Percentiles rank a stretch among this genome's conserved stretches.
These are phyloP conservation scores for Pachypsylla venusta DNA, from an alignment of 1,140 invertebrate genomes.

Conservation along the genomic window DNA sequence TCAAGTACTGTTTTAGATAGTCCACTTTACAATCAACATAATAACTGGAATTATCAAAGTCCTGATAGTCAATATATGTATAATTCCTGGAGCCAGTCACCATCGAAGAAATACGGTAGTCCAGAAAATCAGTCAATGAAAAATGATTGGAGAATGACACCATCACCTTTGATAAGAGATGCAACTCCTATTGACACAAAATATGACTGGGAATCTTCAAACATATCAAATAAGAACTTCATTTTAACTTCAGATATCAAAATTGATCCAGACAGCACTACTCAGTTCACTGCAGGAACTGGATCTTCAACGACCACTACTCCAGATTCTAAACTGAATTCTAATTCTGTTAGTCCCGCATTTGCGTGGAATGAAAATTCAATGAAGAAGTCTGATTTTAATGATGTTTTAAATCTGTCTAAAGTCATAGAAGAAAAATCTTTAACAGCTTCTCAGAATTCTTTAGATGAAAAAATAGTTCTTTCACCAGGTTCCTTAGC, in stretches of 20 bases:
- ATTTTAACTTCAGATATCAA: conserved; percentile 36
- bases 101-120: too few relatives aligned
- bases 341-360: neutral
- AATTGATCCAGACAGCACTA: conserved; percentile 51
- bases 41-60: conserved; percentile 31
- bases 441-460: neutral
- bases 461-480: neutral
- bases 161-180: neutral
- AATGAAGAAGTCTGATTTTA: neutral
- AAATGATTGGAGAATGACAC: neutral
- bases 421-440: neutral
- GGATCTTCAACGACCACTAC: neutral
- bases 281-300: conserved; percentile 3
- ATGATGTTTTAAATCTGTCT: neutral
- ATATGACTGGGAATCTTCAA: neutral
- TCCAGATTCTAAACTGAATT: neutral
- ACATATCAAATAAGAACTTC: conserved; percentile 12
- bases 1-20: conserved; percentile 64
- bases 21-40: conserved; percentile 36
- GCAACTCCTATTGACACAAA: neutral
- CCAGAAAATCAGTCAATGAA: neutral
- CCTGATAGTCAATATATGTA: neutral
- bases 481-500: neutral
- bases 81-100: conserved; percentile 1
- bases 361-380: neutral